phyloP scores from a whole-genome alignment of 1,140 invertebrate genomes.

The Aculops lycopersici region DNA sequence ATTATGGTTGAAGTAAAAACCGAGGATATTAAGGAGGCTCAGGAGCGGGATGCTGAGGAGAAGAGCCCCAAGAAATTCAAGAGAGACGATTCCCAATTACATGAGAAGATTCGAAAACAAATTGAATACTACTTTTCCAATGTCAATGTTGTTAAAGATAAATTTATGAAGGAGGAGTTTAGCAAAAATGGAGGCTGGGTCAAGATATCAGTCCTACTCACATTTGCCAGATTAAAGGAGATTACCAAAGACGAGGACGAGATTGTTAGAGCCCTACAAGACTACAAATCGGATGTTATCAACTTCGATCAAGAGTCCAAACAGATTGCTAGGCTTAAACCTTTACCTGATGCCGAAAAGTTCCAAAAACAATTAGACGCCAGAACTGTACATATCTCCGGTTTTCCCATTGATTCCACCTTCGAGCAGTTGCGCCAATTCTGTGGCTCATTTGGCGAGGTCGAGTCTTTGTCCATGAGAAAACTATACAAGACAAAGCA shows the following conservation, averaged over 20 bases:
- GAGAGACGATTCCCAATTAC: too few relatives aligned
- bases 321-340: slow-evolving; percentile 43
- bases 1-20: too few relatives aligned
- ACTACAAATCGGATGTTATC: slow-evolving; percentile 35
- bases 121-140: slow-evolving; percentile 46
- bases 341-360: slow-evolving; percentile 51
- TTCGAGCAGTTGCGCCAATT: slow-evolving; percentile 39
- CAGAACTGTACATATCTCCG: slow-evolving; percentile 55
- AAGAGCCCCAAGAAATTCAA: too few relatives aligned
- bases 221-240: slow-evolving; percentile 49
- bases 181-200: slow-evolving; percentile 60
- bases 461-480: slow-evolving; percentile 36
- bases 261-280: slow-evolving; percentile 36
- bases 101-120: background rate
- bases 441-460: slow-evolving; percentile 31
- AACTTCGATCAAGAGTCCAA: slow-evolving; percentile 43
- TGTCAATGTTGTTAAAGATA: slow-evolving; percentile 54
- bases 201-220: slow-evolving; percentile 41
- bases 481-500: slow-evolving; percentile 4
- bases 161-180: slow-evolving; percentile 50
- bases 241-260: slow-evolving; percentile 30
- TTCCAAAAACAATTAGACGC: slow-evolving; percentile 36
- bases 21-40: too few relatives aligned
- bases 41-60: too few relatives aligned
- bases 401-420: slow-evolving; percentile 33